phyloP scores from a whole-genome alignment of 2,113 vertebrate genomes.

The Thinocorus orbignyianus region DNA sequence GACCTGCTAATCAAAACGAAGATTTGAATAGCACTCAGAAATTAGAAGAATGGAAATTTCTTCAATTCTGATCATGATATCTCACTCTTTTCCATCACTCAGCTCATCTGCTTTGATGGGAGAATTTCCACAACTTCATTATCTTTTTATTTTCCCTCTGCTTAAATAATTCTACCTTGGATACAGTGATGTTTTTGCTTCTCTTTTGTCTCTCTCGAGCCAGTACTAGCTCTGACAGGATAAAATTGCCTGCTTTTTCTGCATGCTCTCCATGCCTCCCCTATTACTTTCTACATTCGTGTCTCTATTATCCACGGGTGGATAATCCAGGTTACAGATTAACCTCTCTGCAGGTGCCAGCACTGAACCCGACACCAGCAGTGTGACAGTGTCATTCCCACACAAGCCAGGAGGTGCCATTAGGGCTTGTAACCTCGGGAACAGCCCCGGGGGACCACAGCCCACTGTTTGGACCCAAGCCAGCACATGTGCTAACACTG shows the following conservation, averaged over 20 bases:
- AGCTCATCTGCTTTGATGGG: neutral
- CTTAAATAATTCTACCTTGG: neutral
- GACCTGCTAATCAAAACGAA: neutral
- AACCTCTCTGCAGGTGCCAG: neutral
- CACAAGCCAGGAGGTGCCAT: neutral
- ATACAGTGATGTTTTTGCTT: neutral
- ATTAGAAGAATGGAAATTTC: neutral
- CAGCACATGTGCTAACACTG: neutral
- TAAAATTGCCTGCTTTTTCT: neutral
- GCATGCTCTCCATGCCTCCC: neutral
- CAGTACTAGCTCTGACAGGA: neutral
- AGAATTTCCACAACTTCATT: neutral
- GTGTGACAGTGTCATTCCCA: neutral
- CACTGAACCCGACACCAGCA: neutral
- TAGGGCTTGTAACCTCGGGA: neutral
- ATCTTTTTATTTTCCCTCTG: neutral
- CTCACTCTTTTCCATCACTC: neutral
- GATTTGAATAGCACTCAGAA: neutral
- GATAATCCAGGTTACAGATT: neutral
- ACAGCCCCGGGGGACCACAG: neutral
- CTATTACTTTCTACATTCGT: neutral
- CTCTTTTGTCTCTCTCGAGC: neutral
- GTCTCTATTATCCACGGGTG: neutral
- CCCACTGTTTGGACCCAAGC: neutral
- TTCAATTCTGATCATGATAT: neutral